Conservation (phyloP, 2,113 vertebrate genomes). For the Oreochromis niloticus region DNA sequence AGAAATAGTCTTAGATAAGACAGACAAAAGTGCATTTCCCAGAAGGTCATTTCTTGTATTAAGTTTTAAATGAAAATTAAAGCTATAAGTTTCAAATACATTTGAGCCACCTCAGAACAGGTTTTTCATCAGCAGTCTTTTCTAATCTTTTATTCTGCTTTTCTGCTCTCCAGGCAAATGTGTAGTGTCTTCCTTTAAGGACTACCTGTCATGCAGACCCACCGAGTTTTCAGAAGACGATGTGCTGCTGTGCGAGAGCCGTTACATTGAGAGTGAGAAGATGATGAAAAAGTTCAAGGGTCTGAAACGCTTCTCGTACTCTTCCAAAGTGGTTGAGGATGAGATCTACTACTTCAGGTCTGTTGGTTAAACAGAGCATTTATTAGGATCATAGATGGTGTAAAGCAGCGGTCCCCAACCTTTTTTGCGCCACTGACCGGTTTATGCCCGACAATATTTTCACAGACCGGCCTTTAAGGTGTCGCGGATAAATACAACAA, state of each 20-base stretch:
- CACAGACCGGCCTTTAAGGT: no score
- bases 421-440: no score
- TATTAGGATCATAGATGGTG: neutral
- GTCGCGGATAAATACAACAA: no score
- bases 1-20: neutral
- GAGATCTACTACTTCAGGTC: slow-evolving; percentile 98
- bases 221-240: slow-evolving; percentile 91
- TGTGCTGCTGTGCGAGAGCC: slow-evolving; percentile 91
- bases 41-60: neutral
- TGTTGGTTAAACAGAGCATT: neutral
- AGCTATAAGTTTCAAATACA: neutral
- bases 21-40: neutral
- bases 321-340: slow-evolving; percentile 96
- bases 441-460: no score
- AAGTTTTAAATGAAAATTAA: neutral
- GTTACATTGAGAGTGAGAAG: slow-evolving; percentile 93
- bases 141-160: neutral
- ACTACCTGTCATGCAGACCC: slow-evolving; percentile 94
- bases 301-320: slow-evolving; percentile 93
- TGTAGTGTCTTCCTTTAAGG: slow-evolving; percentile 92
- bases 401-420: neutral
- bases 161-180: slow-evolving; percentile 83
- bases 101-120: neutral
- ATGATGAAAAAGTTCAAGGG: slow-evolving; percentile 99
- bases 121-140: neutral